Conservation (phyloP, 2,888 invertebrate genomes). For the Parasteatoda lunata region DNA sequence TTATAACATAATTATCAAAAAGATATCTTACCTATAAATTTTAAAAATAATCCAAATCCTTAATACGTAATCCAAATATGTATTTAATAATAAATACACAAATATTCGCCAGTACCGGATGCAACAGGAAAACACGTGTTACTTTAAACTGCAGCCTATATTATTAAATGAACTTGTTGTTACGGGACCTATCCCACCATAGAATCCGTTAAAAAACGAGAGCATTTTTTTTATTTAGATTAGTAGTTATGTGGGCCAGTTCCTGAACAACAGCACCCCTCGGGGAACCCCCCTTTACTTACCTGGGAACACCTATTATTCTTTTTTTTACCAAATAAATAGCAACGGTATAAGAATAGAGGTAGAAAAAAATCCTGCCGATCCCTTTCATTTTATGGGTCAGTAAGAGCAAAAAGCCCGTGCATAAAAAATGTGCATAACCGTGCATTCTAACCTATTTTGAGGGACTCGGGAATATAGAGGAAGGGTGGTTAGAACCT, state of each 20-base stretch:
- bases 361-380: not conserved
- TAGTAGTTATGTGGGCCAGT: slow-evolving; percentile 57
- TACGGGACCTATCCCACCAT: slow-evolving; percentile 29
- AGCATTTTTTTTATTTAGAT: slow-evolving; percentile 42
- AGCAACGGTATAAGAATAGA: slow-evolving; percentile 37
- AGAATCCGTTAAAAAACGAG: slow-evolving; percentile 61
- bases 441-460: slow-evolving; percentile 62
- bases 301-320: slow-evolving; percentile 57
- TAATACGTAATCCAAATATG: too few relatives aligned
- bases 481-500: slow-evolving; percentile 21
- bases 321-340: slow-evolving; percentile 25
- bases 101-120: not conserved
- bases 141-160: slow-evolving; percentile 16
- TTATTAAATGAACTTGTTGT: slow-evolving; percentile 58
- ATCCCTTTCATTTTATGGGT: slow-evolving; percentile 52
- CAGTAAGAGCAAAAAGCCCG: slow-evolving; percentile 52
- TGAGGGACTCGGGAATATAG: slow-evolving; percentile 17
- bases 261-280: slow-evolving; percentile 52
- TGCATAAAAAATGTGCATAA: slow-evolving; percentile 56
- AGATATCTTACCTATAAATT: too few relatives aligned
- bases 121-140: slow-evolving; percentile 34
- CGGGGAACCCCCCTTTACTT: slow-evolving; percentile 23
- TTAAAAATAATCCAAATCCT: too few relatives aligned
- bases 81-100: not conserved
- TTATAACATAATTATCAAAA: too few relatives aligned